Evolutionary conservation across 1,140 invertebrate species (phyloP), one percentile per base, ranked within the genome.

Genomic region (Adelges cooleyi): DNA sequence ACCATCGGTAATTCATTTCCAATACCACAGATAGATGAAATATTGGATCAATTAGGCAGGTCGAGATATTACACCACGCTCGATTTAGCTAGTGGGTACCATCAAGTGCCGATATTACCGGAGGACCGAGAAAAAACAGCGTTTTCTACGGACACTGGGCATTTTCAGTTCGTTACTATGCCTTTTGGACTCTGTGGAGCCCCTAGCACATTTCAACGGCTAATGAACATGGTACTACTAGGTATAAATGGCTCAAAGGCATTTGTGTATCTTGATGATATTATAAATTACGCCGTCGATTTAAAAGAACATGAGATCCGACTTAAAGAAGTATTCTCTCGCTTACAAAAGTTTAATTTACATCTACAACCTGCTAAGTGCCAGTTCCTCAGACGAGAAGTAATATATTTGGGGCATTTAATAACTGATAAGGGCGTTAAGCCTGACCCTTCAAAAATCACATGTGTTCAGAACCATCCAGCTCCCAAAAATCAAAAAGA

Each of bases 61-160:
- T 67, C 72, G 5, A 69, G 67, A 25, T 73, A 73, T 62, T 80
- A 80, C 65, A 74, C 74, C 5, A 71, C 75, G 0, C 59, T 82
- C 3, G 79, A 81, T 72, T 56, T 80, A 11, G 69, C 70, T 1
- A 74, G 71, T 42, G 79, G 79, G 6, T 81, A 77, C 68, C 75
- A 75, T 68, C 79, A 82, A 67, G 70, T 81, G 4, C 67, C 71
- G 8, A 71, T 82, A 3, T 71, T 75, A 6, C 48, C 66, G 22
- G 27, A 67, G 0, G 71, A 72, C 48, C 73, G 69, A 11, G 68
- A 73, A 10, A 81, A 79, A 71, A 81, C 79, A 0, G 78, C 76
- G 0, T 80, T 81, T 70, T 68, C 69, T 6, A 70, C 69, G n/a
- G 52, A 71, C 42, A 65, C 70, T 42, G 74, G 73, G 0, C 72